Conservation (phyloP, 1,140 invertebrate species). For the Drosophila ohnishii region DNA sequence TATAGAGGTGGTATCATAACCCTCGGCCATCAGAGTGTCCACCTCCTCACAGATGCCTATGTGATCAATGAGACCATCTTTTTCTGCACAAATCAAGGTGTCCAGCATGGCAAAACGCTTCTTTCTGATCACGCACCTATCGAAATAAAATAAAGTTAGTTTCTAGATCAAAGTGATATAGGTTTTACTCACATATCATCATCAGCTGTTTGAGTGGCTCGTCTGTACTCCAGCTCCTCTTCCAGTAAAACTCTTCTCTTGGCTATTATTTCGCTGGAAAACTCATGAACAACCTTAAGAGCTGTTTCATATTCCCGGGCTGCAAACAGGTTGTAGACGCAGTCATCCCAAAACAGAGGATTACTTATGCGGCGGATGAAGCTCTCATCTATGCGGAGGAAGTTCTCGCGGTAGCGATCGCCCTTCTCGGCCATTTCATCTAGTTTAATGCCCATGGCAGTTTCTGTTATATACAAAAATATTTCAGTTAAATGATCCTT, state of each 20-base stretch:
- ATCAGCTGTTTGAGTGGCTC: constrained; percentile 46
- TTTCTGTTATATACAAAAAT: constrained; percentile 84
- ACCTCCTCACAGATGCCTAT: constrained; percentile 91
- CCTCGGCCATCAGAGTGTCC: constrained; percentile 92
- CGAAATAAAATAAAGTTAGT: rapidly evolving
- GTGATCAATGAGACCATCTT: constrained; percentile 84
- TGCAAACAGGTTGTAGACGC: constrained; percentile 51
- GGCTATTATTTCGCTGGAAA: constrained; percentile 71
- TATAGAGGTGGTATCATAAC: constrained; percentile 89
- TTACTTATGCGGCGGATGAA: constrained; percentile 61
- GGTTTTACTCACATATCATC: constrained; percentile 37
- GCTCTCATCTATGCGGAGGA: constrained; percentile 61
- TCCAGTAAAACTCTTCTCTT: constrained; percentile 60
- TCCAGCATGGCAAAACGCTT: constrained; percentile 91
- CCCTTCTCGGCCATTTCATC: constrained; percentile 67
- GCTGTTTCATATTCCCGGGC: constrained; percentile 42
- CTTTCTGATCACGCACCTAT: constrained; percentile 68
- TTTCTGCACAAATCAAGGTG: constrained; percentile 87
- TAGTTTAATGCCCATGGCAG: constrained; percentile 89
- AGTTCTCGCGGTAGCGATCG: constrained; percentile 66
- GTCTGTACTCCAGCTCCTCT: constrained; percentile 42
- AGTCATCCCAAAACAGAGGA: constrained; percentile 54
- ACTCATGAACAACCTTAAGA: constrained; percentile 56
- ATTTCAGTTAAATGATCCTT: background rate
- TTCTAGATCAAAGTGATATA: background rate